Evolutionary conservation across 2,888 invertebrate species (phyloP), one percentile per base, ranked within the genome.

Genomic region (Andrena flavipes): DNA sequence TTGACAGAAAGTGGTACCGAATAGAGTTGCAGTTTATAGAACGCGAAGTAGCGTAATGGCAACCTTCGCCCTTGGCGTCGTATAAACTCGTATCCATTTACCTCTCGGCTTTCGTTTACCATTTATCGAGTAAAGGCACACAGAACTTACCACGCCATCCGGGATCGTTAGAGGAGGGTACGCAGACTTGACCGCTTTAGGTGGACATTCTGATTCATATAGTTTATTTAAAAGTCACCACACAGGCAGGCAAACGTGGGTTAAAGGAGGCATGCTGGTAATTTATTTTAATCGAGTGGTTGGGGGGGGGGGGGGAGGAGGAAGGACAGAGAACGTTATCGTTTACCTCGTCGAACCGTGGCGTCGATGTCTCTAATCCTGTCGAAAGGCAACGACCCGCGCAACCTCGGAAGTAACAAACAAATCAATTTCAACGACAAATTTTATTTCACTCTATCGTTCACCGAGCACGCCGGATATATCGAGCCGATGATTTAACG

Each of bases 171-270:
- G 4, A 42, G 42, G 13, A 42, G 42, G 42, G 42, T 42, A 42
- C 42, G 42, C 0, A 42, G 42, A 42, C 42, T 16, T 13, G 42
- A 16, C 16, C 42, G 42, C 26, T 56, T 79, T 74, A 49, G 33
- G 48, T 51, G 51, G 67, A 35, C 26, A 77, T 74, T 59, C 20
- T 63, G 59, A 69, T 82, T 85, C 74, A 77, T 78, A 85, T 35
- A 72, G 60, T 86, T 86, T 85, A 86, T 86, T 80, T 75, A 33
- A 80, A 67, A 72, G 67, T 85, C 78, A 82, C 49, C 72, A 70
- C 72, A 80, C 72, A 74, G 72, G 73, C 60, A 71, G 59, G 35
- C 49, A 56, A 65, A 73, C 30, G 73, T 76, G 71, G 30, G 63
- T 80, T 56, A 65, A 63, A 64, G 67, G 29, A 76, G 70, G 74